Conservation (phyloP, 2,888 invertebrate genomes). For the Microplitis manilae region DNA sequence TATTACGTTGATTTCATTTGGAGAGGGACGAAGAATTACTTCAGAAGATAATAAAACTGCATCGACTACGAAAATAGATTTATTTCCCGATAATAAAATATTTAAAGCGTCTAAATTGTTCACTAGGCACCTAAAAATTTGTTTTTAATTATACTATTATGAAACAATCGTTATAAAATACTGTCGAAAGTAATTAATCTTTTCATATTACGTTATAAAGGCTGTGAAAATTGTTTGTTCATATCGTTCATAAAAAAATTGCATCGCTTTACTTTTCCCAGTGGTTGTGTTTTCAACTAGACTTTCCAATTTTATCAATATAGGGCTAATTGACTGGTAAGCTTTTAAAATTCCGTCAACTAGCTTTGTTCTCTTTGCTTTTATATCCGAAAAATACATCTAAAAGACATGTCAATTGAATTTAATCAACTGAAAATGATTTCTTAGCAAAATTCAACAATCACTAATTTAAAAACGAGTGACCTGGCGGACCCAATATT, state of each 20-base stretch:
- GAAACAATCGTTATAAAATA: too few relatives aligned
- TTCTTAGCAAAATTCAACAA: not conserved
- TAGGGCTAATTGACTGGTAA: constrained; percentile 86
- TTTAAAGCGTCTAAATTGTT: constrained; percentile 83
- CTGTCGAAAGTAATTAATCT: not conserved
- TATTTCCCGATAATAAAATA: constrained; percentile 73
- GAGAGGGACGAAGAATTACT: constrained; percentile 82
- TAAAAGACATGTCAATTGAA: constrained; percentile 56
- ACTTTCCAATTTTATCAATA: constrained; percentile 89
- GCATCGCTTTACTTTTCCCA: constrained; percentile 82
- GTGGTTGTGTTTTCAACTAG: constrained; percentile 86
- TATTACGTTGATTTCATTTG: constrained; percentile 84
- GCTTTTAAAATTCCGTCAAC: constrained; percentile 79
- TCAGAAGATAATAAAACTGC: constrained; percentile 83
- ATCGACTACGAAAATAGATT: constrained; percentile 85
- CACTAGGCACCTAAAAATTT: constrained; percentile 56
- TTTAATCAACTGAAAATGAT: not conserved
- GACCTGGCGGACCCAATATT: too few relatives aligned
- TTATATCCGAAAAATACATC: constrained; percentile 83
- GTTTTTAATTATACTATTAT: not conserved
- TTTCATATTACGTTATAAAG: constrained; percentile 74
- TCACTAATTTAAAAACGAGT: not conserved
- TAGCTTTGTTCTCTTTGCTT: constrained; percentile 79
- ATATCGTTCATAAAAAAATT: constrained; percentile 85
- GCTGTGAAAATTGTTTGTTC: constrained; percentile 84